Percentiles rank a stretch among this genome's conserved stretches.
phyloP scores from a whole-genome alignment of 2,113 vertebrate genomes.

The Siphamia tubifer region DNA sequence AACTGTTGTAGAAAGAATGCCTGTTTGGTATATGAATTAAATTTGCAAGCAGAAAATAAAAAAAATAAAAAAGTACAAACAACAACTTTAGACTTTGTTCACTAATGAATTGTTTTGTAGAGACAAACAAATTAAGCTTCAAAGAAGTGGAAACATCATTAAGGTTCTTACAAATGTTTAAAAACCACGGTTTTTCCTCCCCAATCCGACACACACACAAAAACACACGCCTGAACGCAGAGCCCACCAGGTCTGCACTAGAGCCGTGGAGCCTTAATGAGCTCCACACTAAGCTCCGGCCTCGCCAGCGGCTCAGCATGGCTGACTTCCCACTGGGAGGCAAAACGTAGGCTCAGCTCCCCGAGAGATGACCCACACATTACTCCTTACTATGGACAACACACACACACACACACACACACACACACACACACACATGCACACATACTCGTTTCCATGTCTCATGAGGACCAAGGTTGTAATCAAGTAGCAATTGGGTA shows the following conservation, averaged over 20 bases:
- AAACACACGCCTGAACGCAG: neutral
- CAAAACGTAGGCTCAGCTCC: constrained; percentile 40
- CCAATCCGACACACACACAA: neutral
- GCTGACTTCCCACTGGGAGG: constrained; percentile 46
- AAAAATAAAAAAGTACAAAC: neutral
- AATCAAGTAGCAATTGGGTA: too few relatives aligned
- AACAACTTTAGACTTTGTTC: neutral
- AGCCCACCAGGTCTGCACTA: constrained; percentile 10
- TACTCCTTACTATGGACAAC: constrained; percentile 15
- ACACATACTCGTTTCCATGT: too few relatives aligned
- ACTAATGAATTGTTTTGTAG: constrained; percentile 13
- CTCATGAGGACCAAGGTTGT: too few relatives aligned
- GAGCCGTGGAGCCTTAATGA: constrained; percentile 54
- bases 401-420: neutral
- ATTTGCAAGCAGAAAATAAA: neutral
- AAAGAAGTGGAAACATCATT: neutral
- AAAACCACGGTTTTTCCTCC: neutral
- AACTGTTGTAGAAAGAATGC: neutral
- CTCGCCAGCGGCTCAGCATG: constrained; percentile 46
- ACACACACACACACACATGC: too few relatives aligned
- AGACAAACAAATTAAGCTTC: neutral
- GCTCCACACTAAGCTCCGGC: constrained; percentile 35
- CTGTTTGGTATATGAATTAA: neutral
- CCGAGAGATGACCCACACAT: constrained; percentile 43
- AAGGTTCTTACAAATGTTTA: neutral